Conservation (phyloP, 2,113 vertebrate species). For the Elachura formosa region DNA sequence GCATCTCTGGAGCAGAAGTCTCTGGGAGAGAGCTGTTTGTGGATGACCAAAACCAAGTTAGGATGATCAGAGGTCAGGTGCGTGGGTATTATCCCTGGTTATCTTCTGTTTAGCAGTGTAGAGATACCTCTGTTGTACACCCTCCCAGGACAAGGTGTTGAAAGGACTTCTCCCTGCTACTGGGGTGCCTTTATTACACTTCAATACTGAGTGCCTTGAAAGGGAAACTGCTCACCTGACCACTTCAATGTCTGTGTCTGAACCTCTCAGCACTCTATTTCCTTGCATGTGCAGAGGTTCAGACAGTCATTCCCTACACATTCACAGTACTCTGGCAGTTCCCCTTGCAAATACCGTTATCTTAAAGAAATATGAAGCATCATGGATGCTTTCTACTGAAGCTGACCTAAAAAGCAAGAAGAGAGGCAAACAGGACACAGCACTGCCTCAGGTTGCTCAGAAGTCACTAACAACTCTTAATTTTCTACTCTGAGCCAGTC, state of each 20-base stretch:
- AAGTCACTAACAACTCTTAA: not conserved
- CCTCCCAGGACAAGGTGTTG: not conserved
- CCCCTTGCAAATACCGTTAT: not conserved
- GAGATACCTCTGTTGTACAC: not conserved
- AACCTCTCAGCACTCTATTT: not conserved
- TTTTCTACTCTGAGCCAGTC: not conserved
- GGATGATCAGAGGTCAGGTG: not conserved
- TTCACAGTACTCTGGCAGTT: not conserved
- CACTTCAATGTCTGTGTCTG: not conserved
- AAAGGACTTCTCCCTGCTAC: not conserved
- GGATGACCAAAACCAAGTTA: not conserved
- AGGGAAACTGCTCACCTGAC: not conserved
- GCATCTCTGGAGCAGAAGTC: not conserved
- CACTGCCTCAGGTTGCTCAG: not conserved
- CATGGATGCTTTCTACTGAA: not conserved
- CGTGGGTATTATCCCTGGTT: not conserved
- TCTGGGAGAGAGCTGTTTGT: not conserved
- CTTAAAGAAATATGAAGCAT: not conserved
- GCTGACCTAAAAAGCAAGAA: not conserved
- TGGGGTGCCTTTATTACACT: not conserved
- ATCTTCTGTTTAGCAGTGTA: not conserved
- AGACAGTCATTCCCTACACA: not conserved
- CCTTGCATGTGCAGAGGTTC: not conserved
- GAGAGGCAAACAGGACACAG: not conserved
- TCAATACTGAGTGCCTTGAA: not conserved